Percentiles rank a stretch among this genome's conserved stretches.
These are phyloP conservation scores for Platycnemis pennipes DNA, from an alignment of 2,888 invertebrate genomes.

Conservation along the genomic window DNA sequence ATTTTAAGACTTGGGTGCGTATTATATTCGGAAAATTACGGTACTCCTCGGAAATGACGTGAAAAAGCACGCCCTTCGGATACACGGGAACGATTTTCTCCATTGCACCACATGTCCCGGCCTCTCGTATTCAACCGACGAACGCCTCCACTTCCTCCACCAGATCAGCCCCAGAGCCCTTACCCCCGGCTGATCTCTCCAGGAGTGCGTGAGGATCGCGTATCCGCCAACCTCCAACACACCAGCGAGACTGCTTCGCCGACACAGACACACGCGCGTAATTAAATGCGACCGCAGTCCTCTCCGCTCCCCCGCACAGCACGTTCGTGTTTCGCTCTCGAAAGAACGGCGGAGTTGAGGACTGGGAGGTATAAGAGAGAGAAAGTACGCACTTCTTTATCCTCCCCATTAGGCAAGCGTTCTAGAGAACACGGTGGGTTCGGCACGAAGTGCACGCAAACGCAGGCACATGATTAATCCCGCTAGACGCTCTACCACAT, in stretches of 20 bases:
- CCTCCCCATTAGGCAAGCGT: not conserved
- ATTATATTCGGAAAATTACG: too few species aligned
- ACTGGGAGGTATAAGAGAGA: not conserved
- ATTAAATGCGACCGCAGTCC: conserved; percentile 16
- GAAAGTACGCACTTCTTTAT: not conserved
- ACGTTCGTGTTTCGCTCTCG: not conserved
- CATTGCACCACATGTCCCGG: not conserved
- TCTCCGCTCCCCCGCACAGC: not conserved
- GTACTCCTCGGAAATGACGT: not conserved
- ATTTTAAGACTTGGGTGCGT: too few species aligned
- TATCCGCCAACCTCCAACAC: not conserved
- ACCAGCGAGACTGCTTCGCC: not conserved
- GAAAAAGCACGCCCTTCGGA: not conserved
- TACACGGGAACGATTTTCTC: not conserved
- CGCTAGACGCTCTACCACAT: not conserved
- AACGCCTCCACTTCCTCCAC: not conserved
- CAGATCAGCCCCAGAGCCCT: not conserved
- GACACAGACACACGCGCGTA: not conserved
- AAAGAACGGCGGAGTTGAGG: not conserved
- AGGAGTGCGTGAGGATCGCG: conserved; percentile 9
- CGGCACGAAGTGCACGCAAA: not conserved
- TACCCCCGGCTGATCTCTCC: not conserved
- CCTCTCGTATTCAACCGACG: not conserved
- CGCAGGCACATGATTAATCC: not conserved
- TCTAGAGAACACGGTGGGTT: not conserved